phyloP scores from a whole-genome alignment of 2,797 vertebrate genomes.

The Bradypus variegatus region DNA sequence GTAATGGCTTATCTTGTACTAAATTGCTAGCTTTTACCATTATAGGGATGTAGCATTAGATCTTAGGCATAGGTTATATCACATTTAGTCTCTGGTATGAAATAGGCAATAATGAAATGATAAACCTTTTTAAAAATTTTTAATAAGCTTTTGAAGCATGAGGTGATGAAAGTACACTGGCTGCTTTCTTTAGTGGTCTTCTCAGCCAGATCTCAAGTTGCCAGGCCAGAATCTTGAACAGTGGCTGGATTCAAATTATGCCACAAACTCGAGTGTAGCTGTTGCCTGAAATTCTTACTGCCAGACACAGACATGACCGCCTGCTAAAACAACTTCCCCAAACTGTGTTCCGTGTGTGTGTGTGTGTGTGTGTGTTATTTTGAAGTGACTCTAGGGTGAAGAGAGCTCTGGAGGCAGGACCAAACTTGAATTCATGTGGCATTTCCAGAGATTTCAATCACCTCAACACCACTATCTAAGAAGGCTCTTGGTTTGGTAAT shows the following conservation, averaged over 20 bases:
- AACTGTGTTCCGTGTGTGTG: background rate
- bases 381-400: background rate
- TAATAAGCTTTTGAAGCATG: constrained; percentile 13
- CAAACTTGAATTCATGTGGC: background rate
- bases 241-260: background rate
- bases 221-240: background rate
- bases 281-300: background rate
- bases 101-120: background rate
- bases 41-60: background rate
- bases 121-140: background rate
- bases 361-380: background rate
- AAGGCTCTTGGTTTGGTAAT: background rate
- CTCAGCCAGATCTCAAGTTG: background rate
- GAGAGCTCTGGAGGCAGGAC: background rate
- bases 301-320: background rate
- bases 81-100: background rate
- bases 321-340: background rate
- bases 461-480: background rate
- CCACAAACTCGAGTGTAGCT: background rate
- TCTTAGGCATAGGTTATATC: background rate
- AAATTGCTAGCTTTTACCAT: background rate
- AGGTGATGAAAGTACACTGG: background rate
- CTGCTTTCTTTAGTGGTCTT: constrained; percentile 3
- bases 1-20: background rate
- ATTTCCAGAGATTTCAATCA: background rate